Evolutionary conservation across 2,113 vertebrate species (phyloP).

Genomic region (Aspidoscelis tigris): DNA sequence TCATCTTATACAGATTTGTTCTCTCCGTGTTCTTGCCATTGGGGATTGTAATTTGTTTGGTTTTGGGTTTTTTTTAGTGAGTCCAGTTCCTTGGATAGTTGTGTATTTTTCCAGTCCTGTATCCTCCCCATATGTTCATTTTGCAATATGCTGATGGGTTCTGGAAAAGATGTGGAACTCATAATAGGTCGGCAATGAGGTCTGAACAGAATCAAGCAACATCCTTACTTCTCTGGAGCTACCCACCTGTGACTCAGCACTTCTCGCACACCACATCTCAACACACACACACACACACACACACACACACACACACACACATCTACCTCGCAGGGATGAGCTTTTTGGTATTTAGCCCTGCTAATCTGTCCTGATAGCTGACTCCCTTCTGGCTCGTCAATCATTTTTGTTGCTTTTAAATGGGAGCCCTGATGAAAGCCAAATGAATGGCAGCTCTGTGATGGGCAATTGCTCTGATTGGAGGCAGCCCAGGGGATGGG

Average conservation of each 20-base stretch:
- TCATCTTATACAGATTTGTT: no score
- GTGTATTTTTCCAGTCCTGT: no score
- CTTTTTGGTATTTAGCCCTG: conserved; percentile 26
- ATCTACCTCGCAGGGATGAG: neutral
- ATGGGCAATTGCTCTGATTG: conserved; percentile 36
- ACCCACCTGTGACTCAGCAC: neutral
- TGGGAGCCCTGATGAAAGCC: conserved; percentile 19
- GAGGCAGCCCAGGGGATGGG: neutral
- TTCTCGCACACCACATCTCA: no score
- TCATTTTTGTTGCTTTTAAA: conserved; percentile 35
- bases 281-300: neutral
- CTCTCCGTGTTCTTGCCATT: no score
- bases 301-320: neutral
- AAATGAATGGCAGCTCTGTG: conserved; percentile 18
- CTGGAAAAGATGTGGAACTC: no score
- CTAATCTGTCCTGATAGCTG: conserved; percentile 25
- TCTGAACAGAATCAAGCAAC: neutral
- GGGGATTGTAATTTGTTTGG: no score
- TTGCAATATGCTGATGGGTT: no score
- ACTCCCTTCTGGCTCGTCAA: conserved; percentile 12
- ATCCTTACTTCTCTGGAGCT: neutral
- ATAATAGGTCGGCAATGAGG: no score
- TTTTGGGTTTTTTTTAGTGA: no score
- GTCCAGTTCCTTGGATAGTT: no score
- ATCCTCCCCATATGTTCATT: no score